A percentile compares a stretch with the other conserved stretches of the same genome.
phyloP scores from a whole-genome alignment of 2,888 invertebrate genomes.

The Hirtodrosophila cameraria region DNA sequence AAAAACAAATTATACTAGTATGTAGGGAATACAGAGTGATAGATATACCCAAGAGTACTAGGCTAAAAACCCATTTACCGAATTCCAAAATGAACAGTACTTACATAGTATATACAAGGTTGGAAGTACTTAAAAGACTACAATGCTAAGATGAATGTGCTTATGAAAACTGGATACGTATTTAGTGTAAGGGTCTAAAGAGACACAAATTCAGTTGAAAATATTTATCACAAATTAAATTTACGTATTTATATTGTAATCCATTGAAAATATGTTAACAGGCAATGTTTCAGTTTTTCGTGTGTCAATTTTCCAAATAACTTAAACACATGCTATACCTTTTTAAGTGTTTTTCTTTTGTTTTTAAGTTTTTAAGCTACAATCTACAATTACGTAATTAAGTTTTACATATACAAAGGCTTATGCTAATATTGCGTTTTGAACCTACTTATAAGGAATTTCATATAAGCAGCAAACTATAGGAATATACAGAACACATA shows the following conservation, averaged over 20 bases:
- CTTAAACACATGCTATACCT: constrained; percentile 16
- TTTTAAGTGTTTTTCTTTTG: constrained; percentile 15
- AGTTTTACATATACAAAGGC: constrained; percentile 23
- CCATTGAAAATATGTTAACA: constrained; percentile 19
- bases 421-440: constrained; percentile 55
- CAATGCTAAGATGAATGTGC: constrained; percentile 5
- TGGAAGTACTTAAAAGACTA: constrained; percentile 2
- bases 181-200: background rate
- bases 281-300: constrained; percentile 6
- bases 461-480: constrained; percentile 50
- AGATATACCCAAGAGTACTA: constrained; percentile 25
- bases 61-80: constrained; percentile 36
- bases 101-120: constrained; percentile 27
- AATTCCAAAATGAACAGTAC: constrained; percentile 11
- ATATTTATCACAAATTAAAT: constrained; percentile 58
- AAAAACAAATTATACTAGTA: no score
- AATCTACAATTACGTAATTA: constrained; percentile 30
- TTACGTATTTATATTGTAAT: background rate
- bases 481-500: constrained; percentile 65
- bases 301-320: constrained; percentile 12
- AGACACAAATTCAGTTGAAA: constrained; percentile 37
- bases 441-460: constrained; percentile 44
- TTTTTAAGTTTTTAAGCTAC: constrained; percentile 21
- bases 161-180: background rate
- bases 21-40: constrained; percentile 8